Evolutionary conservation across 2,888 invertebrate species (phyloP), one percentile per base, ranked within the genome.

Genomic region (Nephrotoma appendiculata): DNA sequence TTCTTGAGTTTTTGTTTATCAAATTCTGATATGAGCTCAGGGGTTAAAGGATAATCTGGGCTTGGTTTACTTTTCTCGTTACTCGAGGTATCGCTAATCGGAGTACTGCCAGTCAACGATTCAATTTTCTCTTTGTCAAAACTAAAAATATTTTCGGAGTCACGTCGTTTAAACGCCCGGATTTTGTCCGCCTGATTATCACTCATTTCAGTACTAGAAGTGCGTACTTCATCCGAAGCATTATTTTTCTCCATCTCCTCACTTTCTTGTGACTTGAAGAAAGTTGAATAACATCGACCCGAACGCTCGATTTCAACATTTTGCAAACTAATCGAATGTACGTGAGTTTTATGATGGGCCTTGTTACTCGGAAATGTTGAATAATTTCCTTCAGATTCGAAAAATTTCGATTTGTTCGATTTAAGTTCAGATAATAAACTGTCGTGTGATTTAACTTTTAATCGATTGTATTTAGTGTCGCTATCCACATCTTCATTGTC

Each of bases 51-150:
- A 87, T 93, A 91, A 5, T 92, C 92, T 43, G 92, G 93, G 83
- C 93, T 93, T 89, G 93, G 93, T 88, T 93, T 94, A 88, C 93
- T 93, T 86, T 93, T 93, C 88, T 93, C 93, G 90, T 90, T 93
- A 91, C 89, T 92, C 0, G 88, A 88, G 12, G 89, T 89, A n/a
- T 91, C 90, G 89, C 90, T 90, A 86, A 91, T 90, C 9, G 90
- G 90, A 2, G 89, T 89, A 88, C 91, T 92, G 88, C 94, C 94
- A 86, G 95, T 95, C 85, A 95, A 90, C 2, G 95, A 95, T 89
- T 95, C 95, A 87, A 95, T 95, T 89, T 94, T 94, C 88, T 95
- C 95, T 90, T 95, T 95, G 89, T 95, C 95, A 89, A 95, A 95
- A 90, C 95, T 95, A 89, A 95, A 95, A 6, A 95, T 94, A 88